These are phyloP conservation scores for Porites evermanni DNA, from an alignment of 92 coral and sea anemone species.

Conservation along the genomic window DNA sequence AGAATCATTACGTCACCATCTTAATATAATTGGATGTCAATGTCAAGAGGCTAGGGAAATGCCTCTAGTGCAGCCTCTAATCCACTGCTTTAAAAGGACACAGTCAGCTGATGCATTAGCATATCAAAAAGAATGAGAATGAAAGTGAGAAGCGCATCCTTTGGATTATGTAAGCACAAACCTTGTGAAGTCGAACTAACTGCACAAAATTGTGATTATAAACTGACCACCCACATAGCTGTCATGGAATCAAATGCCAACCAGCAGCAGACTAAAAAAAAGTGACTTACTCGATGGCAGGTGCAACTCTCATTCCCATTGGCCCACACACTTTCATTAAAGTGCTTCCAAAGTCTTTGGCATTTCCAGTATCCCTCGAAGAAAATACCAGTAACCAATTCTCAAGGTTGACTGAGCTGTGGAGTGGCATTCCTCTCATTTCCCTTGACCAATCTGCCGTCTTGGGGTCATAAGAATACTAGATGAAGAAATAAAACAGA, in stretches of 20 bases:
- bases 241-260: too few relatives aligned
- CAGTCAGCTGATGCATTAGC: too few relatives aligned
- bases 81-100: too few relatives aligned
- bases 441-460: slow-evolving; percentile 94
- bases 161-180: too few relatives aligned
- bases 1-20: not conserved
- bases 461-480: slow-evolving; percentile 81
- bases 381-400: slow-evolving; percentile 73
- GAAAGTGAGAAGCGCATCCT: too few relatives aligned
- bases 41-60: not conserved
- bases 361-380: slow-evolving; percentile 63
- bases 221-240: too few relatives aligned
- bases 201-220: too few relatives aligned
- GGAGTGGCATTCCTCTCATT: slow-evolving; percentile 82
- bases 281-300: slow-evolving; percentile 56
- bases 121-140: too few relatives aligned
- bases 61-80: too few relatives aligned
- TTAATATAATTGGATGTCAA: too few relatives aligned
- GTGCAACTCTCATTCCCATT: slow-evolving; percentile 78
- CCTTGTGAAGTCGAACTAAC: too few relatives aligned
- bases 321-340: slow-evolving; percentile 85
- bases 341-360: slow-evolving; percentile 76
- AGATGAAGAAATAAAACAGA: slow-evolving; percentile 1
- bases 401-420: slow-evolving; percentile 74
- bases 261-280: too few relatives aligned